phyloP scores from a whole-genome alignment of 2,797 vertebrate genomes.

The Trichosurus vulpecula region DNA sequence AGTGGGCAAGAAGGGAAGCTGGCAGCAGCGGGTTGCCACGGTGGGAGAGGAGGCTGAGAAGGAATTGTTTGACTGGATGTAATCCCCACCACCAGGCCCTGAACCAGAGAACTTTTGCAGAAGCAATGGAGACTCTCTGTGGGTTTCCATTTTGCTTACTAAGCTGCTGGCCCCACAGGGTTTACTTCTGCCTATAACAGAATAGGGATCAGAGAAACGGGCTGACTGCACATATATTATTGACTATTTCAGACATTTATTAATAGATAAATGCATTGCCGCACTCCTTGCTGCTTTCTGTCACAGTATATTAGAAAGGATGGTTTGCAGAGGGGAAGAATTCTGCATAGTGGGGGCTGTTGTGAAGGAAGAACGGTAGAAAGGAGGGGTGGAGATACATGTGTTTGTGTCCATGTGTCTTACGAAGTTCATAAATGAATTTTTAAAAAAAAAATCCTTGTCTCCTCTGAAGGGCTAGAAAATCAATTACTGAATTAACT shows the following conservation, averaged over 20 bases:
- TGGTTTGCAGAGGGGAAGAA: constrained; percentile 22
- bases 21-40: constrained; percentile 14
- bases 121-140: constrained; percentile 9
- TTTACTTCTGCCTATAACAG: constrained; percentile 51
- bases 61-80: constrained; percentile 62
- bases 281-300: constrained; percentile 71
- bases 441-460: background rate
- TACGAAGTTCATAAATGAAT: constrained; percentile 7
- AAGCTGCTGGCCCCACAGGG: constrained; percentile 64
- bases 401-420: background rate
- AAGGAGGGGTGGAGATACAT: constrained; percentile 42
- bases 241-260: constrained; percentile 76
- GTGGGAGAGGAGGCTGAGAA: constrained; percentile 26
- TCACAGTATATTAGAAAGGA: constrained; percentile 65
- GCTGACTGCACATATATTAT: constrained; percentile 68
- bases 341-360: constrained; percentile 19
- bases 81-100: constrained; percentile 12
- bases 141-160: constrained; percentile 65
- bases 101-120: constrained; percentile 35
- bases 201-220: constrained; percentile 31
- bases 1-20: constrained; percentile 1
- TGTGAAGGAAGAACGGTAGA: constrained; percentile 35
- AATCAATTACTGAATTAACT: constrained; percentile 59
- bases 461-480: constrained; percentile 23
- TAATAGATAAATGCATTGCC: constrained; percentile 74